Conservation (phyloP, 1,140 invertebrate genomes). For the Asobara japonica region DNA sequence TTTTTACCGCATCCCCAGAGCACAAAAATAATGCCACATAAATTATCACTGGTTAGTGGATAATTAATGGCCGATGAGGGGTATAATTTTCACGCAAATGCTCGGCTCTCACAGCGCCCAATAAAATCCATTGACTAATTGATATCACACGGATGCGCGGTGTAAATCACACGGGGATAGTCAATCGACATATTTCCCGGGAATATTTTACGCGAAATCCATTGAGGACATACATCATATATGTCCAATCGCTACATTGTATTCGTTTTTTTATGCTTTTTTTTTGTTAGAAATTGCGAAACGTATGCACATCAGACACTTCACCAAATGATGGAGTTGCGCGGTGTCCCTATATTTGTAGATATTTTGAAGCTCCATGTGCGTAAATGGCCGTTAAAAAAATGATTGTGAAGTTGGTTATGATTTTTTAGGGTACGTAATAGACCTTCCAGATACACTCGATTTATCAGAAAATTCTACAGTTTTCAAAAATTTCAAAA, state of each 20-base stretch:
- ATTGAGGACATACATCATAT: background rate
- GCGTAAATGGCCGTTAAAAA: too few species aligned
- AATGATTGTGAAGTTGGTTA: too few species aligned
- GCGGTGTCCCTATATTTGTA: too few species aligned
- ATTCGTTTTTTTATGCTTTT: background rate
- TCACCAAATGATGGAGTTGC: background rate
- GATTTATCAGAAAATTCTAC: too few species aligned
- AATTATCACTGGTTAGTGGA: background rate
- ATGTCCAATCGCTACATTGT: background rate
- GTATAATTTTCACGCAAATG: slow-evolving; percentile 10
- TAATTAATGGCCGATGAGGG: slow-evolving; percentile 15
- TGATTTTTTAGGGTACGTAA: too few species aligned
- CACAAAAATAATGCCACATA: background rate
- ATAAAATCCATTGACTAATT: slow-evolving; percentile 6
- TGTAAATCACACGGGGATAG: slow-evolving; percentile 8
- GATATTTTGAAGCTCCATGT: too few species aligned
- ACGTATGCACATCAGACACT: too few species aligned
- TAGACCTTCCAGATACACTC: too few species aligned
- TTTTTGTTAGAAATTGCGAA: background rate
- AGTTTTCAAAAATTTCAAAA: too few species aligned
- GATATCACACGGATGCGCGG: slow-evolving; percentile 4
- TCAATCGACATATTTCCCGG: slow-evolving; percentile 1
- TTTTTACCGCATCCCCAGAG: background rate
- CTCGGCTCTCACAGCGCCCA: slow-evolving; percentile 1
- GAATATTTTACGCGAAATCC: slow-evolving; percentile 5